phyloP scores from a whole-genome alignment of 2,888 invertebrate species.

The Stenichneumon culpator region DNA sequence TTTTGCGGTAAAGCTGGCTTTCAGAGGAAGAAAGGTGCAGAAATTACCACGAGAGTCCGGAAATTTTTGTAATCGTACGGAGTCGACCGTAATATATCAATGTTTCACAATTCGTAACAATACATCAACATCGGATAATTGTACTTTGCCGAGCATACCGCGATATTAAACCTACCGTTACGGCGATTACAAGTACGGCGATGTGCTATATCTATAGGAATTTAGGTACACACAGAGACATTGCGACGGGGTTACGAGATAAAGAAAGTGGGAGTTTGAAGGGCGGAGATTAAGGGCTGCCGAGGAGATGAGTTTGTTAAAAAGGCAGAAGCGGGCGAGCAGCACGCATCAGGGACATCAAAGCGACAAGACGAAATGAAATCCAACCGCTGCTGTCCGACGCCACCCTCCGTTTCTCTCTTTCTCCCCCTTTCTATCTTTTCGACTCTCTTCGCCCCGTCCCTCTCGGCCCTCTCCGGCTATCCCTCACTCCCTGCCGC shows the following conservation, averaged over 20 bases:
- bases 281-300: constrained; percentile 84
- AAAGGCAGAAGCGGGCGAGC: constrained; percentile 85
- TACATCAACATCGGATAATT: background rate
- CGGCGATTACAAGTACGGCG: background rate
- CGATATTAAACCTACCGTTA: background rate
- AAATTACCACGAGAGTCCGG: too few species aligned
- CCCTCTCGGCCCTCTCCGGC: constrained; percentile 43
- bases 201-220: constrained; percentile 10
- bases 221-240: constrained; percentile 38
- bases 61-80: background rate
- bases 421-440: constrained; percentile 68
- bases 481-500: constrained; percentile 36
- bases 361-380: constrained; percentile 85
- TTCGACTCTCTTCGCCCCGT: constrained; percentile 64
- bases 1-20: background rate
- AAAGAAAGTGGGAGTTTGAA: constrained; percentile 76
- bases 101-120: background rate
- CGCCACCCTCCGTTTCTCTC: constrained; percentile 63
- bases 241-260: constrained; percentile 64
- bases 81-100: background rate
- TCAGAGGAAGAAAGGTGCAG: background rate
- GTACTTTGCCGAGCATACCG: background rate
- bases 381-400: constrained; percentile 83
- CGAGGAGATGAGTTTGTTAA: constrained; percentile 86
- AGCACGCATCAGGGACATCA: constrained; percentile 86